phyloP scores from a whole-genome alignment of 2,113 vertebrate genomes.

The Catharus bicknelli region DNA sequence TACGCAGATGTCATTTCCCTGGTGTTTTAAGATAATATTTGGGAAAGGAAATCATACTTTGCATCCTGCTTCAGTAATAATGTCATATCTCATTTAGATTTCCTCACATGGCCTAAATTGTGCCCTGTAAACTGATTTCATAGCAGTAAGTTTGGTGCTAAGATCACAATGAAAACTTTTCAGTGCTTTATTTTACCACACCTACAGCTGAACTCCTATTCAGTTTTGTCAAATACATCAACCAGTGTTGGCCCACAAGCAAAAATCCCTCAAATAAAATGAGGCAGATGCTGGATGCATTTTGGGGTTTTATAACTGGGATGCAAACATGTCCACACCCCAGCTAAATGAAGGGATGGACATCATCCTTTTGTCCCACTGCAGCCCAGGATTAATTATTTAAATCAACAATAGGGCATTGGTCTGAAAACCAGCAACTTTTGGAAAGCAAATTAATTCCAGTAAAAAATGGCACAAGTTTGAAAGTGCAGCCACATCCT shows the following conservation, averaged over 20 bases:
- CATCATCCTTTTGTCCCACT: fast-evolving
- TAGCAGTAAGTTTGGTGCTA: neutral
- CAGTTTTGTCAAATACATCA: neutral
- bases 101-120: neutral
- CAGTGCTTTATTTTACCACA: neutral
- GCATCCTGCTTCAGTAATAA: neutral
- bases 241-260: neutral
- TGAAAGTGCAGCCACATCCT: conserved; percentile 47
- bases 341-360: neutral
- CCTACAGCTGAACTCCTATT: neutral
- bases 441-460: neutral
- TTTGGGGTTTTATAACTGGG: neutral
- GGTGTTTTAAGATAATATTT: neutral
- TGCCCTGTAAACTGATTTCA: neutral
- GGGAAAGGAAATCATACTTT: neutral
- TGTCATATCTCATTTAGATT: neutral
- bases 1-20: neutral
- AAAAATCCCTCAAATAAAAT: neutral
- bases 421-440: neutral
- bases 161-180: neutral
- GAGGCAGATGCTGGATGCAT: neutral
- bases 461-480: neutral
- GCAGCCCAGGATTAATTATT: neutral
- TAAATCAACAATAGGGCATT: neutral
- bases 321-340: neutral